phyloP scores from a whole-genome alignment of 2,888 invertebrate genomes.

The Pterostichus madidus region DNA sequence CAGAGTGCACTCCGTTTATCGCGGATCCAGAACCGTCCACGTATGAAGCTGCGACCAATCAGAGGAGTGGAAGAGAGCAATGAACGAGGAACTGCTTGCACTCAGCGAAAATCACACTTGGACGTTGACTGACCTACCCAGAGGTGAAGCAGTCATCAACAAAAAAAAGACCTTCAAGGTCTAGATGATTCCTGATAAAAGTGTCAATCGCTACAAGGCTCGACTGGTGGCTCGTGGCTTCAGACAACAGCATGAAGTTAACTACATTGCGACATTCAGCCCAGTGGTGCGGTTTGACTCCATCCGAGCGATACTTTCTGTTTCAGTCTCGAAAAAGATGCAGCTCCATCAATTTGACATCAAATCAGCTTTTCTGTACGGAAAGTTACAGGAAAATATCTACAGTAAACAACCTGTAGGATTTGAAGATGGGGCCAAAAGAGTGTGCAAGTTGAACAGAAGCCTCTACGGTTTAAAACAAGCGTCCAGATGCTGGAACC shows the following conservation, averaged over 20 bases:
- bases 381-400: constrained; percentile 71
- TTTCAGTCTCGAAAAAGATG: constrained; percentile 69
- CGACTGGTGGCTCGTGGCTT: constrained; percentile 70
- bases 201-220: constrained; percentile 69
- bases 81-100: constrained; percentile 63
- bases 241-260: constrained; percentile 69
- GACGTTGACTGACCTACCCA: constrained; percentile 19
- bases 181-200: constrained; percentile 67
- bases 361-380: constrained; percentile 71
- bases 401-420: constrained; percentile 73
- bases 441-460: constrained; percentile 71
- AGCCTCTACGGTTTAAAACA: constrained; percentile 74
- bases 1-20: background rate
- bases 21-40: background rate
- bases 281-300: constrained; percentile 71
- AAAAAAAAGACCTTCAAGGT: constrained; percentile 44
- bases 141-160: background rate
- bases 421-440: constrained; percentile 69
- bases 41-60: constrained; percentile 8
- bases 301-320: constrained; percentile 69
- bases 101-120: constrained; percentile 55
- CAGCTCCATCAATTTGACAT: constrained; percentile 71
- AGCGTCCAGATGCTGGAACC: constrained; percentile 72
- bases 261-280: constrained; percentile 72
- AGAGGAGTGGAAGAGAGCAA: constrained; percentile 46